Evolutionary conservation across 2,113 vertebrate genomes (phyloP), one percentile per base, ranked within the genome.

Genomic region (Petromus typicus): DNA sequence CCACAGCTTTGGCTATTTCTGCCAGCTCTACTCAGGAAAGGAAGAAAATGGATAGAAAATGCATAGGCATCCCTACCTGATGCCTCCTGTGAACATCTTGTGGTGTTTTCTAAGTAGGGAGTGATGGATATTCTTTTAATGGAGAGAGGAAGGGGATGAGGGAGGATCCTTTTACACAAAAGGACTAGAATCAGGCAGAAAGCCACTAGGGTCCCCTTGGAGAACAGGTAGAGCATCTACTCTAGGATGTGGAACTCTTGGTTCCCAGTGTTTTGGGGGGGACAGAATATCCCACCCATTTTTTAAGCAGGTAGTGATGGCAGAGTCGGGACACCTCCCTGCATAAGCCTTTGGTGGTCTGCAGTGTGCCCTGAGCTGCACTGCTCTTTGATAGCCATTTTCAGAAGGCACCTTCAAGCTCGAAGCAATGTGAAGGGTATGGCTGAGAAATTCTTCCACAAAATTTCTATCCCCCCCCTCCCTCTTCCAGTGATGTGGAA

Each of bases 401-500:
- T n/a, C 37, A 73, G 32, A 45, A 79, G 73, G 54, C 34, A 40
- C 32, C 75, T 96, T 86, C 92, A 82, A 96, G 71, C 51, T 45
- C 67, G 34, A 48, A 37, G 27, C 11, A 17, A 2, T 40, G 1
- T 63, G 48, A 75, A 61, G 86, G 22, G 7, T 54, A 64, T 63
- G 67, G 54, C 37, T 93, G 90, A 90, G 48, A 93, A 66, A 32
- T 86, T 90, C 71, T 76, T 86, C 20, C 75, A 0, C 57, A 54
- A 4, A 14, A 79, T 82, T 71, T 91, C 61, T 84, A 85, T 27
- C 25, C 22, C 45, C 7, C 34, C 18, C 11, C 4, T 7, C 9
- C 34, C 7, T 8, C 1, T 8, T 4, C 34, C 54, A 23, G 3
- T 43, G 66, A 73, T 59, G 54, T 54, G 23, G 32, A 34, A 48